These are phyloP conservation scores for Astyanax mexicanus DNA, from an alignment of 2,797 vertebrate species.

Conservation along the genomic window DNA sequence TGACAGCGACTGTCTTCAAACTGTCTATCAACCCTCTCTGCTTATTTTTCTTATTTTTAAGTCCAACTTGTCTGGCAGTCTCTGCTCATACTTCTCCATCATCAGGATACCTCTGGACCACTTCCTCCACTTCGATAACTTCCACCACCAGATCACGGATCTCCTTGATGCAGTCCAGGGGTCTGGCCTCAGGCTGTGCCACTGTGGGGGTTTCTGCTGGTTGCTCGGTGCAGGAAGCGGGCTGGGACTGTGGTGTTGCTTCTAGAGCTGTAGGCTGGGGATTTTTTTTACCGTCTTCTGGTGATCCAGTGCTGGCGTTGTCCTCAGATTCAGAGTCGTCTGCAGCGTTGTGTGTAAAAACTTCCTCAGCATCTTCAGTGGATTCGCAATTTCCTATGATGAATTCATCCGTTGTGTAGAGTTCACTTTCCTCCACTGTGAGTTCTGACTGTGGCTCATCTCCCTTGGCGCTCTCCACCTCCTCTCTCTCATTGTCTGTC, in stretches of 20 bases:
- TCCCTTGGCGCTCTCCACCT: background rate
- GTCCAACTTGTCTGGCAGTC: background rate
- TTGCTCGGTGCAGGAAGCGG: background rate
- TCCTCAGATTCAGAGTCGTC: no score
- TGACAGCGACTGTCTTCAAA: no score
- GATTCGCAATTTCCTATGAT: slow-evolving; percentile 8
- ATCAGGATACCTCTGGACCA: slow-evolving; percentile 58
- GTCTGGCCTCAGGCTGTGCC: background rate
- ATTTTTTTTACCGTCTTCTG: no score
- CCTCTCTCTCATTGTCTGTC: background rate
- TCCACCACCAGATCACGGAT: slow-evolving; percentile 76
- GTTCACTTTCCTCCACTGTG: background rate
- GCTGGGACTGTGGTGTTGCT: background rate
- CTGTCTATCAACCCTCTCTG: no score
- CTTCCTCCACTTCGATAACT: slow-evolving; percentile 72
- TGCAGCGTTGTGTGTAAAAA: background rate
- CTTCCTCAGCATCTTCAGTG: slow-evolving; percentile 12
- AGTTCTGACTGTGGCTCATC: background rate
- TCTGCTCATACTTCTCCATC: background rate
- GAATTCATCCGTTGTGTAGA: background rate
- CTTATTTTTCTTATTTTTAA: no score
- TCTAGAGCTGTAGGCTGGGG: background rate
- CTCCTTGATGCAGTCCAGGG: slow-evolving; percentile 69
- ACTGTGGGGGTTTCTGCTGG: background rate
- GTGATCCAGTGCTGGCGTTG: no score